Evolutionary conservation across 2,113 vertebrate species (phyloP).

Genomic region (Propithecus coquereli): DNA sequence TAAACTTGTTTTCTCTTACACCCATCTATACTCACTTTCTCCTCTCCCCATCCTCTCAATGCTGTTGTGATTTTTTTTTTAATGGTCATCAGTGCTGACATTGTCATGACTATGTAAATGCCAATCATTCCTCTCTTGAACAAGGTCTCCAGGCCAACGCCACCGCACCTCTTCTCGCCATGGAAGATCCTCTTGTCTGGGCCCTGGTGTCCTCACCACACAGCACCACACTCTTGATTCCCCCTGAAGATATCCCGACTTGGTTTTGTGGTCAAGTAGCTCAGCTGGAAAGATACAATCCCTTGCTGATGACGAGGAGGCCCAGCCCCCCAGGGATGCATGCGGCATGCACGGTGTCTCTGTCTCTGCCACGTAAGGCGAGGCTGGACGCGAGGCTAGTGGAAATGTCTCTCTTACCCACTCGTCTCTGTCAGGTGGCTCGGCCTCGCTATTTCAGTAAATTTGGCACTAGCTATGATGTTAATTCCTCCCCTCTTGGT

Average conservation of each 20-base stretch:
- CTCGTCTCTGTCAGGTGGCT: not conserved
- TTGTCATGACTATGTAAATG: not conserved
- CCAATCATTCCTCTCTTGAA: not conserved
- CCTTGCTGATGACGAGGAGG: too few relatives aligned
- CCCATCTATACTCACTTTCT: not conserved
- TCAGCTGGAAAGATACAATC: too few relatives aligned
- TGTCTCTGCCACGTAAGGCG: too few relatives aligned
- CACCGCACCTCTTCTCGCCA: not conserved
- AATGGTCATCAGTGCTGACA: too few relatives aligned
- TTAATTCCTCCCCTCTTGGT: not conserved
- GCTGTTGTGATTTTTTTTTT: too few relatives aligned
- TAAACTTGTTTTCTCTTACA: not conserved
- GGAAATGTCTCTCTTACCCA: not conserved
- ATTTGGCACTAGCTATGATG: not conserved
- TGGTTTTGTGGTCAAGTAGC: not conserved
- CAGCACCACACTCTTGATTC: not conserved
- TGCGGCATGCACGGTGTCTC: not conserved
- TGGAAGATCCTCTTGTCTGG: not conserved
- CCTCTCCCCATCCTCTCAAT: not conserved
- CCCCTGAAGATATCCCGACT: not conserved
- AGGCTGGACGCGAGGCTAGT: not conserved
- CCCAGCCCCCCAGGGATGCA: not conserved
- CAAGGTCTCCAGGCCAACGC: not conserved
- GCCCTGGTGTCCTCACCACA: rapidly evolving
- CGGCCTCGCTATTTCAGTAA: not conserved